Base-by-base conservation (phyloP, 2,113 vertebrate genomes). In the Epinephelus cyanopodus region DNA sequence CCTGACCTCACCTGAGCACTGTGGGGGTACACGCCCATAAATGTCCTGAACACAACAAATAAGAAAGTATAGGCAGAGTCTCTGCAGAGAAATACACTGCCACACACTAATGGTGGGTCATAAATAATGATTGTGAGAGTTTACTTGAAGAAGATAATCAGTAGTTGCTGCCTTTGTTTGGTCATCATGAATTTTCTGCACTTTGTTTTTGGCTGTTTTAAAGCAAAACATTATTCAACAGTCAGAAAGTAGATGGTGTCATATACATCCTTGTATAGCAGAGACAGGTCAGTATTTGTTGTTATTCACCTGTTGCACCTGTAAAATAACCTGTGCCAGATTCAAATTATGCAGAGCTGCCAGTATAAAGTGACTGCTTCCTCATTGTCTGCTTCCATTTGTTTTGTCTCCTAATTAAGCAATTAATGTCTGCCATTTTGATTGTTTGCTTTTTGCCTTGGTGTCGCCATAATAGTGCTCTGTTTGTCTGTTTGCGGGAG, bases 401-500 rank as follows among this genome's bases (percentile, higher is more conserved):
- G 87, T 93, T 93, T 92, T 88, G 75, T 83, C 84, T 85, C 71
- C 78, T 94, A 93, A 94, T 95, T 92, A 93, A 86, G 84, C 81
- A 93, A 93, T 94, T 93, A 90, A 92, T 88, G 84, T 82, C 61
- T 89, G 87, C 76, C 88, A 69, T 88, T 93, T 90, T 88, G 85
- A 90, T 93, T 92, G 92, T 93, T 93, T 91, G 87, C 90, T 85
- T 87, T 94, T 93, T 92, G 91, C 88, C 86, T 93, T 86, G 52
- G 92, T 77, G 86, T 72, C 54, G 74, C 85, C 87, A 74, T 82
- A 87, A 90, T 90, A 79, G 86, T 60, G 77, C 84, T 80, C 87
- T 85, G 50, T 94, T 93, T 94, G 90, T 94, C 90, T 95, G 93
- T 94, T 93, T 93, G 94, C 88, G 81, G 91, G 86, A 80, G 80